phyloP scores from a whole-genome alignment of 1,140 invertebrate genomes.

The Sminthurides bifidus region DNA sequence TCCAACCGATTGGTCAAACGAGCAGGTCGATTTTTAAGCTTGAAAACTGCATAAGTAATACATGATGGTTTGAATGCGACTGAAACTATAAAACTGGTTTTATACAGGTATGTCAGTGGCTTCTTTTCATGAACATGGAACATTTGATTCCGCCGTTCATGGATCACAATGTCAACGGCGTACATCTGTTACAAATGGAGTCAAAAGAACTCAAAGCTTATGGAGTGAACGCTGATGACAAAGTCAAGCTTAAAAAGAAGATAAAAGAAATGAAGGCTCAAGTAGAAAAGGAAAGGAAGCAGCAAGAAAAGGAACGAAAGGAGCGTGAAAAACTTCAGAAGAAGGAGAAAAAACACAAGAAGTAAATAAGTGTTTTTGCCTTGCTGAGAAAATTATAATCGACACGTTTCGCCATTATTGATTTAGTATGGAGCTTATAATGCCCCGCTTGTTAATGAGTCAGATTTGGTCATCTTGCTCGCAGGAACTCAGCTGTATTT shows the following conservation, averaged over 20 bases:
- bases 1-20: slow-evolving; percentile 24
- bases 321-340: slow-evolving; percentile 69
- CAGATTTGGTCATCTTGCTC: background rate
- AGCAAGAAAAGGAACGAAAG: slow-evolving; percentile 58
- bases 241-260: slow-evolving; percentile 69
- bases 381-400: background rate
- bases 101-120: slow-evolving; percentile 73
- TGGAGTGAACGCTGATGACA: slow-evolving; percentile 66
- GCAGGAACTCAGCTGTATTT: too few species aligned
- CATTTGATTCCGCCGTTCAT: slow-evolving; percentile 70
- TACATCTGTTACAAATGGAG: slow-evolving; percentile 65
- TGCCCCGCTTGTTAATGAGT: background rate
- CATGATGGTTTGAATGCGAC: background rate
- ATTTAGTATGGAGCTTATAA: background rate
- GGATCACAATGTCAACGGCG: slow-evolving; percentile 70
- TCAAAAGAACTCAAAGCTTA: slow-evolving; percentile 76
- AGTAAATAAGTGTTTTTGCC: background rate
- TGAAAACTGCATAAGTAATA: background rate
- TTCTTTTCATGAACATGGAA: slow-evolving; percentile 59
- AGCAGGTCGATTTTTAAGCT: slow-evolving; percentile 15
- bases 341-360: slow-evolving; percentile 62
- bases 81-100: slow-evolving; percentile 10
- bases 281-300: slow-evolving; percentile 61
- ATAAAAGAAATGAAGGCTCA: slow-evolving; percentile 66
- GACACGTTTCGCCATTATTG: background rate